Evolutionary conservation across 2,797 vertebrate genomes (phyloP), one percentile per base, ranked within the genome.

Genomic region (Poeciliopsis presidionis): DNA sequence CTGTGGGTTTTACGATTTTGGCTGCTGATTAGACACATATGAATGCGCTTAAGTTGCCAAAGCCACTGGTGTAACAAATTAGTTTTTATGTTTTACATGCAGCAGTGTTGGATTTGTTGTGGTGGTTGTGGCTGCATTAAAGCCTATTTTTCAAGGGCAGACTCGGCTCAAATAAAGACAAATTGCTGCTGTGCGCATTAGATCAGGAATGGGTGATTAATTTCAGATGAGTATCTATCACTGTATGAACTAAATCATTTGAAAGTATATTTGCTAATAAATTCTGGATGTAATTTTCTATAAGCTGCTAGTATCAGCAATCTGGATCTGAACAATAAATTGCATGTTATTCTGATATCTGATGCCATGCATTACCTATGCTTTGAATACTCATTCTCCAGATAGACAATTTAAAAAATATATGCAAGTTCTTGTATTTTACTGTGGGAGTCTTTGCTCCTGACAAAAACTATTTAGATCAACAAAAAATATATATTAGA

Each of bases 61-160:
- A 67, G 63, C 9, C 33, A 36, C 36, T 67, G 63, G 36, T 67
- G 63, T 22, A 41, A 12, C 36, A 67, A 45, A 2, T 67, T 41
- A 39, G 20, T 67, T 67, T 67, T 41, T 67, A 67, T 67, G 63
- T 67, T 67, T 67, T 41, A 41, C 36, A 67, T 67, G 20, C 33
- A 67, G 63, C 39, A 67, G 20, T 11, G 22, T 41, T 67, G 63
- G 12, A 22, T 67, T 41, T 41, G 20, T 22, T 39, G 63, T 41
- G 8, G 22, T 67, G 8, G 36, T 39, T 65, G 33, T 65, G 33
- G 61, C 18, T 65, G 18, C 2, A 5, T 22, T 39, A 22, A 25
- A 65, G 36, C 36, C 30, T 7, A 3, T 65, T 39, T 39, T 25
- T 65, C 16, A 41, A 25, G 18, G 36, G 20, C 63, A 12, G 20